Evolutionary conservation across 1,140 invertebrate species (phyloP).

Genomic region (Neocloeon triangulifer): DNA sequence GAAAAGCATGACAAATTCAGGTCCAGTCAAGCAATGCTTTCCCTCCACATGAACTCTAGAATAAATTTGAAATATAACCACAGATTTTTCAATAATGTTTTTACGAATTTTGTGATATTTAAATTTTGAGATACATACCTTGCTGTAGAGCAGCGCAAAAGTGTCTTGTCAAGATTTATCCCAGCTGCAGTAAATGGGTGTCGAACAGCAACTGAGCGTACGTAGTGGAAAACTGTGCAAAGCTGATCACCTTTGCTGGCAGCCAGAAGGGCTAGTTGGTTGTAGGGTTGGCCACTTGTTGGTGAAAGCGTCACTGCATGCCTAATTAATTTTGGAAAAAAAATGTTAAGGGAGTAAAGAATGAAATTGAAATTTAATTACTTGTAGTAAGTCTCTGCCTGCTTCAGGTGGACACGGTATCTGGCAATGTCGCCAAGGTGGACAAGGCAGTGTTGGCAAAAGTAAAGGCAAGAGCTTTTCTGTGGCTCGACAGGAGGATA

Average conservation of each 20-base stretch:
- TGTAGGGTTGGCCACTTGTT: constrained; percentile 69
- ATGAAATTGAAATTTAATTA: constrained; percentile 14
- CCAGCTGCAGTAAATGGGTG: constrained; percentile 62
- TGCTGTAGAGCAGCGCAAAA: constrained; percentile 8
- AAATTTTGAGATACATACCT: too few species aligned
- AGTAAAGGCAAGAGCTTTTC: constrained; percentile 51
- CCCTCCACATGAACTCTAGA: constrained; percentile 23
- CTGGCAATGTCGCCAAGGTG: constrained; percentile 69
- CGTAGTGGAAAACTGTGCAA: constrained; percentile 63
- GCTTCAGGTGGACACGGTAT: constrained; percentile 52
- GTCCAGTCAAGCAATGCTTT: constrained; percentile 32
- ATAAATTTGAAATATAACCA: constrained; percentile 13
- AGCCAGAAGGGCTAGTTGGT: constrained; percentile 61
- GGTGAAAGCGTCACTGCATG: constrained; percentile 60
- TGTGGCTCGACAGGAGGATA: constrained; percentile 27
- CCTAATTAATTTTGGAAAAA: constrained; percentile 16
- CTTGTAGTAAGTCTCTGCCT: constrained; percentile 60
- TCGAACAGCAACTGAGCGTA: constrained; percentile 52
- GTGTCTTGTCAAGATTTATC: constrained; percentile 46
- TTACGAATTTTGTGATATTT: too few species aligned
- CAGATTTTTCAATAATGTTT: too few species aligned
- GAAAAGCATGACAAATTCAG: constrained; percentile 44
- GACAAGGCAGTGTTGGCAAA: constrained; percentile 67
- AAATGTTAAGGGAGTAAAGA: background rate
- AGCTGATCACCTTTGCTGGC: constrained; percentile 58